A percentile compares a stretch with the other conserved stretches of the same genome.
Conservation (phyloP, 2,797 vertebrate genomes). For the Oreochromis grahami region DNA sequence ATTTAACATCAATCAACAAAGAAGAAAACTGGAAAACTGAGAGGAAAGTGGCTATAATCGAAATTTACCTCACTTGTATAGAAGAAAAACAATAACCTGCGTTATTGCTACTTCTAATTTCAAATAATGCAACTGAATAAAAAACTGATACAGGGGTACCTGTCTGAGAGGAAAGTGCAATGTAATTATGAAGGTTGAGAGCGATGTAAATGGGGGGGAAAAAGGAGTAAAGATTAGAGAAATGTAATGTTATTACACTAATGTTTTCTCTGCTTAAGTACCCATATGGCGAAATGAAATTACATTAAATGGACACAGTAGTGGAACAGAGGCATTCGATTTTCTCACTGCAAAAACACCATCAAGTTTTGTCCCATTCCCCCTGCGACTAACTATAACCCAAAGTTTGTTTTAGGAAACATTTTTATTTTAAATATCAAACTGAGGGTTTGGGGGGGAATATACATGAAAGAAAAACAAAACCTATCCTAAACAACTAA, state of each 20-base stretch:
- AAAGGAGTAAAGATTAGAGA: background rate
- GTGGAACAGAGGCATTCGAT: background rate
- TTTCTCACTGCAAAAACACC: background rate
- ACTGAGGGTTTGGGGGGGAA: background rate
- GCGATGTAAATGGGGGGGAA: background rate
- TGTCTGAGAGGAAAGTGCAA: background rate
- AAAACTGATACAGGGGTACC: background rate
- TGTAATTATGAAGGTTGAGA: background rate
- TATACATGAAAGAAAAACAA: background rate
- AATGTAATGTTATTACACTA: background rate
- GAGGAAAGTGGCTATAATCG: background rate
- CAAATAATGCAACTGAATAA: background rate
- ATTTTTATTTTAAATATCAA: background rate
- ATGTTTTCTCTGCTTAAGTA: background rate
- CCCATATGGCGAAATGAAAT: background rate
- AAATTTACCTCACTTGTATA: background rate
- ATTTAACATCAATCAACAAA: background rate
- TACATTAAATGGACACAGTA: background rate
- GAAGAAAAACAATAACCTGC: background rate
- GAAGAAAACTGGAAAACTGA: background rate
- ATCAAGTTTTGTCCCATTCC: background rate
- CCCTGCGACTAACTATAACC: background rate
- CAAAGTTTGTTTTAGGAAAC: background rate
- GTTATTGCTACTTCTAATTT: background rate
- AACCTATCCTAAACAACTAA: background rate